Evolutionary conservation across 1,140 invertebrate genomes (phyloP).

Genomic region (Caenorhabditis inopinata): DNA sequence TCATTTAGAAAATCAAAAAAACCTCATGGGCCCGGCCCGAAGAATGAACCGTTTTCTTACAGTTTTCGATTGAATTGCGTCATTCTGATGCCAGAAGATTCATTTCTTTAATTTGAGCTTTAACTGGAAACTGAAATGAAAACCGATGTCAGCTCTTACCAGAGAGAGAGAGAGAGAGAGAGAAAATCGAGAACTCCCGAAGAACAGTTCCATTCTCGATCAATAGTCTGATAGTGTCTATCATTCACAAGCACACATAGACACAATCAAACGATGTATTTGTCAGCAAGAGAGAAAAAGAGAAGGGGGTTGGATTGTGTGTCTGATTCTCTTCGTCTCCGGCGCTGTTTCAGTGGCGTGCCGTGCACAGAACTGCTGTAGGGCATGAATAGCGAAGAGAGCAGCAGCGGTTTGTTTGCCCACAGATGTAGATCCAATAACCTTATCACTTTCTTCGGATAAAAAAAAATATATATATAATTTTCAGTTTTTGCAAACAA

Average conservation of each 20-base stretch:
- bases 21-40: no score
- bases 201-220: neutral
- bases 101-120: no score
- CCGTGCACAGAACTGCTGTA: neutral
- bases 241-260: neutral
- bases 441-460: slow-evolving; percentile 8
- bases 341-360: neutral
- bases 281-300: neutral
- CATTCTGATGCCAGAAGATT: no score
- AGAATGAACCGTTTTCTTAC: no score
- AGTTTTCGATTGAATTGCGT: no score
- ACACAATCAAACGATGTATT: neutral
- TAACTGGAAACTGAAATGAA: no score
- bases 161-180: neutral
- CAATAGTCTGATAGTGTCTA: neutral
- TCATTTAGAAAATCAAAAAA: no score
- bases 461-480: no score
- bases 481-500: neutral
- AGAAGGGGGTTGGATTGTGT: neutral
- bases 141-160: no score
- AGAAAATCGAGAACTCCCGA: neutral
- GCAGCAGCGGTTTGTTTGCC: slow-evolving; percentile 6
- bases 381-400: neutral
- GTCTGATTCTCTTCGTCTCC: slow-evolving; percentile 15
- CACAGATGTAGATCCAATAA: slow-evolving; percentile 17